A percentile compares a stretch with the other conserved stretches of the same genome.
Evolutionary conservation across 2,113 vertebrate genomes (phyloP).

Genomic region (Prochilodus magdalenae): DNA sequence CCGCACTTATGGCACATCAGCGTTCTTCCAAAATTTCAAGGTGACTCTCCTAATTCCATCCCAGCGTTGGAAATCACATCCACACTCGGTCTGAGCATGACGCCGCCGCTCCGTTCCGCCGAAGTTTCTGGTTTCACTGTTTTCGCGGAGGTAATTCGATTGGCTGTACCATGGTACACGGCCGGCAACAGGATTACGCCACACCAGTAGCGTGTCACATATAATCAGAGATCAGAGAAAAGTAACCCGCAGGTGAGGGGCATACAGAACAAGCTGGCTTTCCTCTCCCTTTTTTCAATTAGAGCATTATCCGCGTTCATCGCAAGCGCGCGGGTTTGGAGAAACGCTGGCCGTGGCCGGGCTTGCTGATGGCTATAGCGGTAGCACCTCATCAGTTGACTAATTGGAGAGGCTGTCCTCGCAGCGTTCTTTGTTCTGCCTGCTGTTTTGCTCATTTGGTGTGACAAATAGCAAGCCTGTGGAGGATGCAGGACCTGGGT

Average conservation of each 20-base stretch:
- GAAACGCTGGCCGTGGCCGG: slow-evolving; percentile 12
- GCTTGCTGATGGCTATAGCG: slow-evolving; percentile 44
- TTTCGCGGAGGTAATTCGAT: slow-evolving; percentile 7
- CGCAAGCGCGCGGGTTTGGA: slow-evolving; percentile 23
- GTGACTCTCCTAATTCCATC: slow-evolving; percentile 24
- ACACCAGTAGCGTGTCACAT: neutral
- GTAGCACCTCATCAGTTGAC: slow-evolving; percentile 50
- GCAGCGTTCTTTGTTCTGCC: slow-evolving; percentile 53
- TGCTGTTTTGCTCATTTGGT: slow-evolving; percentile 66
- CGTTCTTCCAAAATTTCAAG: slow-evolving; percentile 20
- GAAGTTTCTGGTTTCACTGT: neutral
- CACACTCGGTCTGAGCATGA: neutral
- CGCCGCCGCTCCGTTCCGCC: neutral
- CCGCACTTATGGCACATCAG: slow-evolving; percentile 27
- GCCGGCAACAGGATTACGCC: neutral
- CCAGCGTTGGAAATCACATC: neutral
- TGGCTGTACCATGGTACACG: neutral
- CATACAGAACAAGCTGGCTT: neutral
- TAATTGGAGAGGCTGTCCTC: slow-evolving; percentile 58
- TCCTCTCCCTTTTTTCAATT: slow-evolving; percentile 38
- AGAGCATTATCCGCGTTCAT: slow-evolving; percentile 12
- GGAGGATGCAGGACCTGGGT: slow-evolving; percentile 66
- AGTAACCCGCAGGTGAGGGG: neutral
- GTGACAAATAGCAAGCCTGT: slow-evolving; percentile 67
- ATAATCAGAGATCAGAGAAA: neutral